Percentiles rank a stretch among this genome's conserved stretches.
phyloP scores from a whole-genome alignment of 2,888 invertebrate species.

The Dilophus febrilis region DNA sequence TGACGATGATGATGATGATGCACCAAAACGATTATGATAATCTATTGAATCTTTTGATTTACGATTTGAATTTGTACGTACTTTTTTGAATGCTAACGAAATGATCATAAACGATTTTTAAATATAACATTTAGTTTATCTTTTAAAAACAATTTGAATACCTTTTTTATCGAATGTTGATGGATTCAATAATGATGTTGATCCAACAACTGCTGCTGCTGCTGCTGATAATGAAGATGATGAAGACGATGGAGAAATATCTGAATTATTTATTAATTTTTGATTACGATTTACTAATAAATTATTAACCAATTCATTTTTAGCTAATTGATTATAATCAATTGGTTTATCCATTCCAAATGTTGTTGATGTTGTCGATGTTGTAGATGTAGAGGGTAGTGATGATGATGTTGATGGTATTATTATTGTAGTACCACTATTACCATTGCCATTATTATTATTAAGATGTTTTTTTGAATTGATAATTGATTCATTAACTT shows the following conservation, averaged over 20 bases:
- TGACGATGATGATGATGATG: background rate
- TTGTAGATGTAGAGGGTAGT: too few species aligned
- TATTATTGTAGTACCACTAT: too few species aligned
- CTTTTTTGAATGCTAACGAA: background rate
- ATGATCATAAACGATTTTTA: background rate
- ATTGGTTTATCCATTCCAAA: too few species aligned
- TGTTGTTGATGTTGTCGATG: too few species aligned
- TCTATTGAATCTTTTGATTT: constrained; percentile 1
- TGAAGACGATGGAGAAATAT: too few species aligned
- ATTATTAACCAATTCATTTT: constrained; percentile 23
- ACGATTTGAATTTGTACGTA: background rate
- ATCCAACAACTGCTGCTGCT: too few species aligned
- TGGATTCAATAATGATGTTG: too few species aligned
- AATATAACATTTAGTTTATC: background rate
- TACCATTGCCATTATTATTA: too few species aligned
- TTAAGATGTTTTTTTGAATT: constrained; percentile 1
- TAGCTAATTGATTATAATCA: constrained; percentile 22
- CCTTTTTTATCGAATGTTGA: too few species aligned
- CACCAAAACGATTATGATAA: background rate
- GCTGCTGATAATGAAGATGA: too few species aligned
- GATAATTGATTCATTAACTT: constrained; percentile 26
- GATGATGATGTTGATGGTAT: too few species aligned
- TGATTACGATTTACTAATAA: constrained; percentile 15
- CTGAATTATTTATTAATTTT: too few species aligned
- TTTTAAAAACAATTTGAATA: background rate